Percentiles rank a stretch among this genome's conserved stretches.
phyloP scores from a whole-genome alignment of 2,888 invertebrate species.

The Leucophora obtusa region DNA sequence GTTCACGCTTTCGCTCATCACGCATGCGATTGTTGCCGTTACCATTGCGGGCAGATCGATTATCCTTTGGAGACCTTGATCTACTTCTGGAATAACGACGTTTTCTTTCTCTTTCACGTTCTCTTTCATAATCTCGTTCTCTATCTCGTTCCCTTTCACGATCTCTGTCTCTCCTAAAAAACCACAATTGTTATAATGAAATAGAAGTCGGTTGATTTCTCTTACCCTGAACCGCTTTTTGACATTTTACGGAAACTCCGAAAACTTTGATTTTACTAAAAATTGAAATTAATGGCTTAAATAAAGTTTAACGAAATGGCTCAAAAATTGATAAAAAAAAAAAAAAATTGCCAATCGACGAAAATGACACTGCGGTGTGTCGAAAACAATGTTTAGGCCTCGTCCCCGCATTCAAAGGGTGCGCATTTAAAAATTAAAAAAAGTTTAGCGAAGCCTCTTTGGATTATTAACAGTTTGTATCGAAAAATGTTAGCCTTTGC shows the following conservation, averaged over 20 bases:
- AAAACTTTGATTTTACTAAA: neutral
- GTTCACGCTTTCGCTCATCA: slow-evolving; percentile 71
- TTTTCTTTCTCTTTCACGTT: slow-evolving; percentile 70
- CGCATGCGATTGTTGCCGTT: slow-evolving; percentile 69
- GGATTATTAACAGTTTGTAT: too few relatives aligned
- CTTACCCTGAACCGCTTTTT: slow-evolving; percentile 64
- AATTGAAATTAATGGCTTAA: too few relatives aligned
- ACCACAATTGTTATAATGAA: neutral
- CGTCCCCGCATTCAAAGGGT: too few relatives aligned
- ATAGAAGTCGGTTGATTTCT: neutral
- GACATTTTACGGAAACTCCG: slow-evolving; percentile 49
- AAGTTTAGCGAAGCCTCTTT: too few relatives aligned
- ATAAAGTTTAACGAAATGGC: too few relatives aligned
- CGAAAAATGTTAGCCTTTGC: too few relatives aligned
- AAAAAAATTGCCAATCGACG: too few relatives aligned
- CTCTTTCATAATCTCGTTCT: slow-evolving; percentile 58
- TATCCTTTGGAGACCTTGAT: slow-evolving; percentile 69
- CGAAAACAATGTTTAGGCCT: too few relatives aligned
- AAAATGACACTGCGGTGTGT: too few relatives aligned
- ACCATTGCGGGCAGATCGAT: slow-evolving; percentile 71
- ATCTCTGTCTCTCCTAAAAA: slow-evolving; percentile 56
- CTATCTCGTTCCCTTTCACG: slow-evolving; percentile 54
- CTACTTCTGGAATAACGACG: slow-evolving; percentile 70
- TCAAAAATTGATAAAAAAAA: too few relatives aligned
- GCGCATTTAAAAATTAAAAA: too few relatives aligned